A percentile compares a stretch with the other conserved stretches of the same genome.
Conservation (phyloP, 2,888 invertebrate genomes). For the Polymixis lichenea region DNA sequence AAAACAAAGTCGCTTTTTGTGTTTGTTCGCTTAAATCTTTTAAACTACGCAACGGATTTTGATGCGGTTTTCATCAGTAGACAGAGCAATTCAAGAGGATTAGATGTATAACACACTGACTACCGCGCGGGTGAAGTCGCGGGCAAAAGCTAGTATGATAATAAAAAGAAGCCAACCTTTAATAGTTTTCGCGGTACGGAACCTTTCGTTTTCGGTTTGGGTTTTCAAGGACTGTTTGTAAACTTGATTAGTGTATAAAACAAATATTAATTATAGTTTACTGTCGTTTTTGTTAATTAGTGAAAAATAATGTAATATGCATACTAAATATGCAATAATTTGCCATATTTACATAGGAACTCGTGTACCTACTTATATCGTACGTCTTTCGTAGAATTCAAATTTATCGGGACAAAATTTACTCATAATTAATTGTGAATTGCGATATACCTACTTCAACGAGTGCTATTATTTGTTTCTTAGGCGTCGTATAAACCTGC, state of each 20-base stretch:
- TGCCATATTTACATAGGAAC: not conserved
- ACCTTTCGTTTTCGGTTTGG: not conserved
- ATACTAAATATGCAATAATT: too few relatives aligned
- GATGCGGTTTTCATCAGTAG: too few relatives aligned
- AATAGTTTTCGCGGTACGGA: not conserved
- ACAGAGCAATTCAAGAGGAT: too few relatives aligned
- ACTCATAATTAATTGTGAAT: not conserved
- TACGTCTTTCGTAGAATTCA: not conserved
- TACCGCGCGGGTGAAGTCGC: too few relatives aligned
- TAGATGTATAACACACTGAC: too few relatives aligned
- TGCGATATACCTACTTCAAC: not conserved
- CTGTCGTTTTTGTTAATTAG: constrained; percentile 22
- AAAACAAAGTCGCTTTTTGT: too few relatives aligned
- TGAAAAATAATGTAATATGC: not conserved
- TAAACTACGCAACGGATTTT: too few relatives aligned
- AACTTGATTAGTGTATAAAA: not conserved
- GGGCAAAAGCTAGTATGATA: too few relatives aligned
- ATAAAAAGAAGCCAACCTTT: too few relatives aligned
- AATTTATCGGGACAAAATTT: not conserved
- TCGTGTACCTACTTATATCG: not conserved
- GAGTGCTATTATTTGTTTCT: not conserved
- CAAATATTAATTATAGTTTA: constrained; percentile 6
- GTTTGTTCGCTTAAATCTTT: too few relatives aligned
- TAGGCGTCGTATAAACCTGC: not conserved
- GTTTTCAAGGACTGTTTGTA: constrained; percentile 2